phyloP scores from a whole-genome alignment of 2,113 vertebrate species.

The Aldabrachelys gigantea region DNA sequence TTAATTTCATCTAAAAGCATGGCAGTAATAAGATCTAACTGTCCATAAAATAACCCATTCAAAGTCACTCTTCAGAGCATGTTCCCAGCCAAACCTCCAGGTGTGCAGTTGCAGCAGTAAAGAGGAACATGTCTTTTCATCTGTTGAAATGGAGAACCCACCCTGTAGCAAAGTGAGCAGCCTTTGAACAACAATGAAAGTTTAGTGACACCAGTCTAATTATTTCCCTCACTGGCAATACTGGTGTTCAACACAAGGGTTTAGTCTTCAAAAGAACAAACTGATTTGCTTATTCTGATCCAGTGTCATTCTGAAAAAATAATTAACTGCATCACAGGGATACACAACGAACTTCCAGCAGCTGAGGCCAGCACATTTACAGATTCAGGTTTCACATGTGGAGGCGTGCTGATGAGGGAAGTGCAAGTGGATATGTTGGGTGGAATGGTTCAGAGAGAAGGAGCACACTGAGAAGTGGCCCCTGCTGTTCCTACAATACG shows the following conservation, averaged over 20 bases:
- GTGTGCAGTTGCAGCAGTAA: slow-evolving; percentile 4
- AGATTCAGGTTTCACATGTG: not conserved
- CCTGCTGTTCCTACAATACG: not conserved
- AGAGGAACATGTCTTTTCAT: not conserved
- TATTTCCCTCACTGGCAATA: not conserved
- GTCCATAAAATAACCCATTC: not conserved
- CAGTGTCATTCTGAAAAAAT: not conserved
- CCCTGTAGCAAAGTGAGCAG: not conserved
- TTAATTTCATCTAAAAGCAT: not conserved
- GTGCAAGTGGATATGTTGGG: not conserved
- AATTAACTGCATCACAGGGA: not conserved
- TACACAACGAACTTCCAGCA: not conserved
- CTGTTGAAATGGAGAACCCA: not conserved
- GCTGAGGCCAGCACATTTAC: not conserved
- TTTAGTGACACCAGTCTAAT: not conserved
- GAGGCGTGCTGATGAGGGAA: not conserved
- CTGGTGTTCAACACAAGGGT: not conserved
- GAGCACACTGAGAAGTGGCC: not conserved
- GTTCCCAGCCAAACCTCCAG: slow-evolving; percentile 2
- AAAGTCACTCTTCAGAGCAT: not conserved
- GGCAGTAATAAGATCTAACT: not conserved
- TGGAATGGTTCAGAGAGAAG: not conserved
- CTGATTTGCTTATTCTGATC: not conserved
- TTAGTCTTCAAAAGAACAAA: not conserved
- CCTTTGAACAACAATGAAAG: not conserved